A percentile compares a stretch with the other conserved stretches of the same genome.
phyloP scores from a whole-genome alignment of 1,140 invertebrate genomes.

The Chironomus striatipennis region DNA sequence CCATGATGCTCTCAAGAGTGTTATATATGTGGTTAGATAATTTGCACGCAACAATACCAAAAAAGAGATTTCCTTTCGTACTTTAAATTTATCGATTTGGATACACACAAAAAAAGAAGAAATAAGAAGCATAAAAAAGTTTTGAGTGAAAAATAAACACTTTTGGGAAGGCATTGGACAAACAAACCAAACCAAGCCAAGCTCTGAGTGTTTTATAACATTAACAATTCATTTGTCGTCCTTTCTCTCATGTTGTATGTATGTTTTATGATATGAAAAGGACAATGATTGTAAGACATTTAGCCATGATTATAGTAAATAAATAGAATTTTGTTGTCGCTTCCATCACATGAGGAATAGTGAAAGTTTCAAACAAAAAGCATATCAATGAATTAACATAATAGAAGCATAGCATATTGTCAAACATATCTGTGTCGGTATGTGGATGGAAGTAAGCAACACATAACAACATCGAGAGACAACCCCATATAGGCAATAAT shows the following conservation, averaged over 20 bases:
- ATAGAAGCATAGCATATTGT: background rate
- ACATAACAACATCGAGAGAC: background rate
- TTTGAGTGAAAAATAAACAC: too few relatives aligned
- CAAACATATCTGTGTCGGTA: background rate
- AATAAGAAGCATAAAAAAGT: too few relatives aligned
- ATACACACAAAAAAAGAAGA: too few relatives aligned
- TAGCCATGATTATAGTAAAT: background rate
- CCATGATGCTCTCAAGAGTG: background rate
- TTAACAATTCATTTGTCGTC: too few relatives aligned
- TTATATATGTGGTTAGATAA: constrained; percentile 11
- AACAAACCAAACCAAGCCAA: too few relatives aligned
- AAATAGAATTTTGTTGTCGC: background rate
- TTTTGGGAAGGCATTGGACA: too few relatives aligned
- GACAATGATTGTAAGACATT: background rate
- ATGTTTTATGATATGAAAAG: background rate
- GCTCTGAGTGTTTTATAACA: too few relatives aligned
- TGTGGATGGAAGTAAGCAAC: background rate
- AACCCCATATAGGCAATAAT: background rate
- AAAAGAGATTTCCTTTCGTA: background rate
- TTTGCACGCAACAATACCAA: background rate
- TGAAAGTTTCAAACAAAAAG: background rate
- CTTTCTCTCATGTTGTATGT: background rate
- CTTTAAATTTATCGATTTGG: background rate
- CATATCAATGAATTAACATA: background rate
- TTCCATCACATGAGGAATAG: background rate